Evolutionary conservation across 2,888 invertebrate genomes (phyloP), one percentile per base, ranked within the genome.

Genomic region (Schrankia costaestrigalis): DNA sequence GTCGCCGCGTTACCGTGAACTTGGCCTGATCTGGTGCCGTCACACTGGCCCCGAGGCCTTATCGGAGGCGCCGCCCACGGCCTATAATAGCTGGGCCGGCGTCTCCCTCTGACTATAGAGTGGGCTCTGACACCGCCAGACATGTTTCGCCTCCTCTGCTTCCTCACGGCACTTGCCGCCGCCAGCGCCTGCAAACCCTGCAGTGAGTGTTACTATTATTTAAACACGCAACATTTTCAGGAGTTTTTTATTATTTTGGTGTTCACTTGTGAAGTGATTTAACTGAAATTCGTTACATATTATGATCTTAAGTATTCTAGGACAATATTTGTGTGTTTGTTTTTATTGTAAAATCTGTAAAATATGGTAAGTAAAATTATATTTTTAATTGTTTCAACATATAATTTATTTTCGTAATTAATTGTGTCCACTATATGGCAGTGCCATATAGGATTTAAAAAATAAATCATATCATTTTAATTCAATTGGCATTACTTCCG

Each of bases 1-100:
- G 75, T 74, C 70, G 76, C 56, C 75, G 80, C 76, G 81, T 81
- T 66, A 77, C 83, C 85, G 80, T 85, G 85, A 87, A 83, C 84
- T 84, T 85, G 85, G 81, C 83, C 81, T 74, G 74, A 62, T 75
- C 76, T 72, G 66, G 63, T 53, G 62, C 63, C 51, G 58, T 64
- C 78, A 78, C 80, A 80, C 78, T 83, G 83, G 83, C 83, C 84
- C 78, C 75, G 78, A 77, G 73, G 67, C 73, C 73, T 80, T 81
- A 80, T 80, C 81, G 69, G 81, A 77, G 78, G 76, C 84, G 82
- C 81, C 81, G 84, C 79, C 78, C 77, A 74, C 84, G 78, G 81
- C 82, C 82, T 87, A 87, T 87, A 87, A 86, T 86, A 87, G 84
- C 78, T 72, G 80, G 78, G 83, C 72, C 74, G 81, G 80, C 83